A percentile compares a stretch with the other conserved stretches of the same genome.
phyloP scores from a whole-genome alignment of 2,113 vertebrate species.

The Pelusios castaneus region DNA sequence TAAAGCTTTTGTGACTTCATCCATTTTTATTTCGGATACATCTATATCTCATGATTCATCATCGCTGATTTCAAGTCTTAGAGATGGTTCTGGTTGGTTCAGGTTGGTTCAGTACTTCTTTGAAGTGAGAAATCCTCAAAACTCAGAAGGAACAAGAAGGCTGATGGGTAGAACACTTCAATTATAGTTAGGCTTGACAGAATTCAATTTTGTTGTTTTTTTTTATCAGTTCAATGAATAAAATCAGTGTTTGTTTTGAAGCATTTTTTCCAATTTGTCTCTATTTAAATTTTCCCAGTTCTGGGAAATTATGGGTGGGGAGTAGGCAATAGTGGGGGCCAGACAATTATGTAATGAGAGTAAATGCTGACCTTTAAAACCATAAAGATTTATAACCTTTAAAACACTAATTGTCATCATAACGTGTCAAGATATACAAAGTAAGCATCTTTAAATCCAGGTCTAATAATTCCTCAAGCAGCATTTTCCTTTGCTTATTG shows the following conservation, averaged over 20 bases:
- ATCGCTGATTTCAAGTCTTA: no score
- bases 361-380: not conserved
- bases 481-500: not conserved
- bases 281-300: not conserved
- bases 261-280: not conserved
- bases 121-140: no score
- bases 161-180: no score
- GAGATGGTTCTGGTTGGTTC: no score
- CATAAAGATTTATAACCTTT: not conserved
- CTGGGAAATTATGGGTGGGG: not conserved
- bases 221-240: not conserved
- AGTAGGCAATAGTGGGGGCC: not conserved
- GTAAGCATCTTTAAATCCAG: not conserved
- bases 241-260: not conserved
- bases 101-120: no score
- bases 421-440: not conserved
- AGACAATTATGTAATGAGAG: not conserved
- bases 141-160: no score
- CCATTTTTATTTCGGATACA: no score
- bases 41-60: no score
- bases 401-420: not conserved
- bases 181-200: not conserved
- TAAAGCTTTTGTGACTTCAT: no score
- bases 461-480: not conserved
- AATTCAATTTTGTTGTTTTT: not conserved